A percentile compares a stretch with the other conserved stretches of the same genome.
phyloP scores from a whole-genome alignment of 2,113 vertebrate genomes.

The Jaculus jaculus region DNA sequence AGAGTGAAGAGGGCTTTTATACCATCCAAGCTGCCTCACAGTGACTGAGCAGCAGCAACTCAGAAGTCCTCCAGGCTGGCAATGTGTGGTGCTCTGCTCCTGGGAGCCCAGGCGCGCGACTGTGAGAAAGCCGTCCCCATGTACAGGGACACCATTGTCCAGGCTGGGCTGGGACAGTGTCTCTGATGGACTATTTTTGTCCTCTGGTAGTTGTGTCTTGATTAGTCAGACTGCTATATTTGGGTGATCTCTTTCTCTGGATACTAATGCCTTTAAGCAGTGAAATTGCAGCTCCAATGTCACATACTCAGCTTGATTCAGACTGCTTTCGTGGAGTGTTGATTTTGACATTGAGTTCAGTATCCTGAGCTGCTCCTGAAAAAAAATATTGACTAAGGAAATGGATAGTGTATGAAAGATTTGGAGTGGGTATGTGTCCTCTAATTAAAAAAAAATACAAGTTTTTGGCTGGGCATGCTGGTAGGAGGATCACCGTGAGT shows the following conservation, averaged over 20 bases:
- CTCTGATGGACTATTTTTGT: background rate
- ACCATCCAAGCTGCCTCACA: background rate
- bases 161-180: background rate
- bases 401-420: background rate
- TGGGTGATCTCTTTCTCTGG: constrained; percentile 10
- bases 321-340: background rate
- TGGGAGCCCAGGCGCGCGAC: background rate
- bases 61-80: background rate
- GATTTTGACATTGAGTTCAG: background rate
- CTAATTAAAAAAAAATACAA: too few species aligned
- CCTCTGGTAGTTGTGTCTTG: background rate
- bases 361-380: background rate
- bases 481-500: too few species aligned
- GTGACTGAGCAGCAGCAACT: background rate
- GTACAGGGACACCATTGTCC: background rate
- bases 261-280: background rate
- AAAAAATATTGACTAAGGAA: background rate
- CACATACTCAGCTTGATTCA: background rate
- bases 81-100: background rate
- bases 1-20: constrained; percentile 19
- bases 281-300: background rate
- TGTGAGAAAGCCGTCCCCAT: background rate
- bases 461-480: too few species aligned
- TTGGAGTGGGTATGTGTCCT: background rate
- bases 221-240: background rate